Evolutionary conservation across 2,888 invertebrate genomes (phyloP).

Genomic region (Salpingus planirostris): DNA sequence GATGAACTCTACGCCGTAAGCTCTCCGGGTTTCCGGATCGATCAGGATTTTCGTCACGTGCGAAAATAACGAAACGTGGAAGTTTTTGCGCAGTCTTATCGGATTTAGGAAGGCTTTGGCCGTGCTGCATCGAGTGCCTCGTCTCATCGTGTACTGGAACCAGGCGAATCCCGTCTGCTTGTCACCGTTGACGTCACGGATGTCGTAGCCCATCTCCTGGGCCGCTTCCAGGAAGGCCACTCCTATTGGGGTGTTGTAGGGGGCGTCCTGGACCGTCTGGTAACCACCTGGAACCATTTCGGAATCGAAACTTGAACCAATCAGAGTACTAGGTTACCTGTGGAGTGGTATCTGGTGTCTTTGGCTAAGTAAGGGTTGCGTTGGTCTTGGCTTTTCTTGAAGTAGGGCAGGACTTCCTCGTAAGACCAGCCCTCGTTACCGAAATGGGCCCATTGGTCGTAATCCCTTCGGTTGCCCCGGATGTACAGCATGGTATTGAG

Average conservation of each 20-base stretch:
- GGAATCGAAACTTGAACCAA: no score
- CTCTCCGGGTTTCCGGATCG: slow-evolving; percentile 60
- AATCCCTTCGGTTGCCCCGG: slow-evolving; percentile 79
- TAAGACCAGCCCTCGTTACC: slow-evolving; percentile 87
- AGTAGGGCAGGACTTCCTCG: slow-evolving; percentile 72
- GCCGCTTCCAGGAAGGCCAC: slow-evolving; percentile 80
- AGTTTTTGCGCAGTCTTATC: slow-evolving; percentile 63
- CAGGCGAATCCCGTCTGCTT: slow-evolving; percentile 81
- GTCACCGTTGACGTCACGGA: slow-evolving; percentile 75
- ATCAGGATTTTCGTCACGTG: slow-evolving; percentile 65
- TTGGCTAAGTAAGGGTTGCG: slow-evolving; percentile 78
- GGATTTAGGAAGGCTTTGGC: slow-evolving; percentile 81
- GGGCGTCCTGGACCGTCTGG: slow-evolving; percentile 66
- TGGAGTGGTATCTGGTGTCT: slow-evolving; percentile 60
- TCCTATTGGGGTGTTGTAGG: slow-evolving; percentile 65
- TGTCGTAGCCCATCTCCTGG: slow-evolving; percentile 86
- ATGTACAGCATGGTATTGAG: slow-evolving; percentile 89
- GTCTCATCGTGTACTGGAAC: slow-evolving; percentile 81
- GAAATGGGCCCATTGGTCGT: slow-evolving; percentile 74
- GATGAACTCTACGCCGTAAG: slow-evolving; percentile 69
- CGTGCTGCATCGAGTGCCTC: slow-evolving; percentile 73
- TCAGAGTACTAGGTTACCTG: no score
- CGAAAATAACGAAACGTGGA: slow-evolving; percentile 72
- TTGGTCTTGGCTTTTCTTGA: slow-evolving; percentile 81
- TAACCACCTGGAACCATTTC: slow-evolving; percentile 75